Evolutionary conservation across 2,797 vertebrate genomes (phyloP).

Genomic region (Lindbergichthys nudifrons): DNA sequence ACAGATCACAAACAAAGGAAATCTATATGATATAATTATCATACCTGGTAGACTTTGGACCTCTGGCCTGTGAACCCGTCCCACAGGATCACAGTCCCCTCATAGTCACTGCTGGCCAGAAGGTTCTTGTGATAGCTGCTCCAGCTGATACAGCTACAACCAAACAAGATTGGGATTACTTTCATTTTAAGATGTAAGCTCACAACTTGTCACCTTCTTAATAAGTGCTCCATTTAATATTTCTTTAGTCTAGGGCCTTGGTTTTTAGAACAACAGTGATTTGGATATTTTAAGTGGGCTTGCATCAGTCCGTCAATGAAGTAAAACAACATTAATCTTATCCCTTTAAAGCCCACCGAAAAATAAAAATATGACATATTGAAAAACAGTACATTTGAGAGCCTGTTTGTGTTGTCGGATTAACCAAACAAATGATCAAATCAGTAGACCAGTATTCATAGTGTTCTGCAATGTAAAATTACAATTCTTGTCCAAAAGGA

Average conservation of each 20-base stretch:
- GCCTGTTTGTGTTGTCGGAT: too few species aligned
- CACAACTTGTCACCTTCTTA: neutral
- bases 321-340: too few species aligned
- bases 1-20: too few species aligned
- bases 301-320: too few species aligned
- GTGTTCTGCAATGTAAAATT: too few species aligned
- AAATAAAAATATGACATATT: too few species aligned
- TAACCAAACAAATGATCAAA: too few species aligned
- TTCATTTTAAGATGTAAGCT: neutral
- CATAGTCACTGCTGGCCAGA: constrained; percentile 98
- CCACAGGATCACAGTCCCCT: constrained; percentile 99
- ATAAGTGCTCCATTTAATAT: neutral
- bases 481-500: too few species aligned
- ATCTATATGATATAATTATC: neutral
- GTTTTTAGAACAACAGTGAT: neutral
- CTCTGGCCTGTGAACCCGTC: constrained; percentile 98
- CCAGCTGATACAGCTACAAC: constrained; percentile 99
- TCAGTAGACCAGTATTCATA: too few species aligned
- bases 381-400: too few species aligned
- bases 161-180: neutral
- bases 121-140: constrained; percentile 99
- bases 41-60: constrained; percentile 99
- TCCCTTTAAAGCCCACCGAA: too few species aligned
- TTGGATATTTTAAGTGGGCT: too few species aligned
- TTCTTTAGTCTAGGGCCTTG: neutral